Conservation (phyloP, 2,888 invertebrate genomes). For the Pandemis heparana region DNA sequence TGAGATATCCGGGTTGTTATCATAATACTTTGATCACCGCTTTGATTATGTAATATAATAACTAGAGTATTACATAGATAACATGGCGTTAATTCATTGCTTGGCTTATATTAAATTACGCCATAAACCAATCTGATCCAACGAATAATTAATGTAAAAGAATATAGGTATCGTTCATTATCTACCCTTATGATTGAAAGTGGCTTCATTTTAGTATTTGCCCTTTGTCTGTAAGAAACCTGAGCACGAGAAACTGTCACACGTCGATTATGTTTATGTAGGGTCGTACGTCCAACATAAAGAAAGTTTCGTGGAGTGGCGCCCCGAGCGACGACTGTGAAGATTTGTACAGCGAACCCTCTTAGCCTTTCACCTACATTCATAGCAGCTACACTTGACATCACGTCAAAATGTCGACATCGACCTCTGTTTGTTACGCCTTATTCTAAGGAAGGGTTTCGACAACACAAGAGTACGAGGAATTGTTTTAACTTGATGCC, state of each 20-base stretch:
- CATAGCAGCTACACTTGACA: conserved; percentile 63
- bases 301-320: conserved; percentile 59
- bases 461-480: not conserved
- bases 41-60: too few relatives aligned
- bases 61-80: too few relatives aligned
- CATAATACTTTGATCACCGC: too few relatives aligned
- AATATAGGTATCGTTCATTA: not conserved
- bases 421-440: conserved; percentile 51
- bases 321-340: conserved; percentile 59
- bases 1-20: too few relatives aligned
- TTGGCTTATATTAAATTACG: too few relatives aligned
- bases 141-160: not conserved
- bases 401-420: conserved; percentile 60
- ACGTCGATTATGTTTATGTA: conserved; percentile 34
- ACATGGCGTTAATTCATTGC: too few relatives aligned
- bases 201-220: conserved; percentile 4
- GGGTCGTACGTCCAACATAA: conserved; percentile 44
- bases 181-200: conserved; percentile 3
- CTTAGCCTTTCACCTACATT: conserved; percentile 65
- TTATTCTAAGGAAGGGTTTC: conserved; percentile 25
- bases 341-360: conserved; percentile 66
- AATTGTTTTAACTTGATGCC: not conserved
- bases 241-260: conserved; percentile 13
- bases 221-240: not conserved
- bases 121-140: not conserved